Evolutionary conservation across 2,888 invertebrate genomes (phyloP).

Genomic region (Drosophila acutilabella): DNA sequence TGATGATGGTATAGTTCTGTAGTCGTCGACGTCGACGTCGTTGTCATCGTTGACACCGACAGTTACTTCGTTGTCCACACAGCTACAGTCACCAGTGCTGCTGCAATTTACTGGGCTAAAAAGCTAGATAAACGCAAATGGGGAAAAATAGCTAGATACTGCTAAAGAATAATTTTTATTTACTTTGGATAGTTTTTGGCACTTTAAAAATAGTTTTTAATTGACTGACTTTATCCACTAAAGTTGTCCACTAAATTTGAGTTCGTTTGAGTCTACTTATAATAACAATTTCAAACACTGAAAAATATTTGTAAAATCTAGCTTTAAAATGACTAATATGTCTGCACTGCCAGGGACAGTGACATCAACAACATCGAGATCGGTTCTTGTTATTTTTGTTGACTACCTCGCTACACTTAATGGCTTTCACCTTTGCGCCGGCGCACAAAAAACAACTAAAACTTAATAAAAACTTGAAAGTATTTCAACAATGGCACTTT

Average conservation of each 20-base stretch:
- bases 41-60: slow-evolving; percentile 18
- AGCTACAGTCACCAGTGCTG: neutral
- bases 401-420: slow-evolving; percentile 36
- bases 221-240: no score
- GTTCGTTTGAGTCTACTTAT: no score
- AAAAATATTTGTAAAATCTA: no score
- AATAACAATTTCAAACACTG: no score
- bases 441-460: slow-evolving; percentile 12
- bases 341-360: neutral
- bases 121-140: no score
- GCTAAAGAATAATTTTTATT: no score
- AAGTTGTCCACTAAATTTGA: no score
- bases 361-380: slow-evolving; percentile 21
- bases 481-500: slow-evolving; percentile 50
- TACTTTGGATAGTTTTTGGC: no score
- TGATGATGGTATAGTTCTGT: slow-evolving; percentile 39
- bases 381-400: slow-evolving; percentile 25
- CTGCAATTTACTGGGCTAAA: no score
- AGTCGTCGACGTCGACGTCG: slow-evolving; percentile 1
- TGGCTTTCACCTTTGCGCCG: slow-evolving; percentile 71
- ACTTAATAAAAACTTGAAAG: slow-evolving; percentile 34
- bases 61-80: neutral
- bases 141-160: no score
- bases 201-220: no score
- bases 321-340: neutral